Base-by-base conservation (phyloP, 2,797 vertebrate species). In the Sylvilagus floridanus region DNA sequence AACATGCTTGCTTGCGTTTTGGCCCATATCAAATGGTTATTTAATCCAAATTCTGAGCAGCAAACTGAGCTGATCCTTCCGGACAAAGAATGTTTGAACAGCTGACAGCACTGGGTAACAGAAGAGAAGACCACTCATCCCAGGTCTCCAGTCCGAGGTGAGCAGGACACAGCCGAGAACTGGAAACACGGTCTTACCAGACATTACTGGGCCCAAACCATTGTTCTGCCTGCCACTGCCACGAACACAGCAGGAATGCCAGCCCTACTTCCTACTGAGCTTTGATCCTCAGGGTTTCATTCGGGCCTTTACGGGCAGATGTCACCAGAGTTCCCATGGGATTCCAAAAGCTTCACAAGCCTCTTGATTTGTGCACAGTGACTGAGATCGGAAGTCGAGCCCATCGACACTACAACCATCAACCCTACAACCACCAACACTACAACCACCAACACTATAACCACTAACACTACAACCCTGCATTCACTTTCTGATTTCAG, bases 241-340 rank as follows among this genome's bases (percentile, higher is more conserved):
- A 99, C 99, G 95, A 99, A 99, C 21, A 99, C 99, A 1, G 99
- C 99, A 32, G 99, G 98, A 52, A 99, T 96, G 12, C 99, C 98
- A 78, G 99, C 99, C 85, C 99, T 99, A 99, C 99, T 99, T 99
- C 99, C 87, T 99, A 99, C 95, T 99, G 98, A 54, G 99, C 98
- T 97, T 99, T 99, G 96, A 99, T 99, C 83, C 99, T 99, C 35
- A 99, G 98, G 0, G 99, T 99, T 98, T 99, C 99, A 94, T 99
- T 99, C 12, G 99, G 99, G 62, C 99, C 99, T 98, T 99, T 99
- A 98, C 99, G 99, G 22, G 99, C 99, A 12, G 99, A 99, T 19
- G 99, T 99, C 96, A 99, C 98, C 99, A 97, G 90, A 99, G 98
- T 96, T 99, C 92, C 97, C 99, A 99, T 65, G 98, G 98, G 96